phyloP scores from a whole-genome alignment of 2,797 vertebrate genomes.

The Spondyliosoma cantharus region DNA sequence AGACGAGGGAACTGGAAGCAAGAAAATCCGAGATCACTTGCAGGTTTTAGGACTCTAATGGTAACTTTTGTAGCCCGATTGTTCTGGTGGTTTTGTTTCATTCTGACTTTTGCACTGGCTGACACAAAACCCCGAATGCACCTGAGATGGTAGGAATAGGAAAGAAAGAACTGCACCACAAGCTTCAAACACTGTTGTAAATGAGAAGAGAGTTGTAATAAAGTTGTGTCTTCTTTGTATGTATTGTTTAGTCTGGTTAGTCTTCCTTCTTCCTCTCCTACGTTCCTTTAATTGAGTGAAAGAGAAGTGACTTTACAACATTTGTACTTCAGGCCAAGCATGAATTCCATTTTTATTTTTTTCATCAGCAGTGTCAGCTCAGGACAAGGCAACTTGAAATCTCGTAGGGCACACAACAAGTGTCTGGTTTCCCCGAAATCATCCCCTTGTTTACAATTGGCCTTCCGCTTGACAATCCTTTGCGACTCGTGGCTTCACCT shows the following conservation, averaged over 20 bases:
- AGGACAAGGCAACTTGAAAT: conserved; percentile 45
- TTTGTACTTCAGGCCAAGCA: not conserved
- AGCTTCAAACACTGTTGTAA: not conserved
- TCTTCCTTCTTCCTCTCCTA: not conserved
- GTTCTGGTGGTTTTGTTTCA: too few relatives aligned
- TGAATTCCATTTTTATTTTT: conserved; percentile 18
- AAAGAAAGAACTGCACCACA: too few relatives aligned
- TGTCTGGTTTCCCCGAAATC: conserved; percentile 47
- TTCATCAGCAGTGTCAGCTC: conserved; percentile 31
- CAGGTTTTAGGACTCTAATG: too few relatives aligned
- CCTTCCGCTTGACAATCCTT: conserved; percentile 47
- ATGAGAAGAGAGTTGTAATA: not conserved
- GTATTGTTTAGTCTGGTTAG: too few relatives aligned
- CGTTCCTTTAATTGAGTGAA: conserved; percentile 8
- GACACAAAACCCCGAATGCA: too few relatives aligned
- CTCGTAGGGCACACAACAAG: conserved; percentile 26
- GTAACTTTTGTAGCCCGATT: too few relatives aligned
- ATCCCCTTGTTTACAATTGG: conserved; percentile 50
- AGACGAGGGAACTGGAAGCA: too few relatives aligned
- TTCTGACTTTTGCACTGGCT: too few relatives aligned
- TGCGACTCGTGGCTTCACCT: conserved; percentile 48
- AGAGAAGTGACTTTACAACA: conserved; percentile 5
- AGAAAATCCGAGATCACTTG: too few relatives aligned
- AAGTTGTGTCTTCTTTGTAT: too few relatives aligned
- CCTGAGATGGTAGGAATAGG: too few relatives aligned